Evolutionary conservation across 2,888 invertebrate species (phyloP), one percentile per base, ranked within the genome.

Genomic region (Campoplex nolae): DNA sequence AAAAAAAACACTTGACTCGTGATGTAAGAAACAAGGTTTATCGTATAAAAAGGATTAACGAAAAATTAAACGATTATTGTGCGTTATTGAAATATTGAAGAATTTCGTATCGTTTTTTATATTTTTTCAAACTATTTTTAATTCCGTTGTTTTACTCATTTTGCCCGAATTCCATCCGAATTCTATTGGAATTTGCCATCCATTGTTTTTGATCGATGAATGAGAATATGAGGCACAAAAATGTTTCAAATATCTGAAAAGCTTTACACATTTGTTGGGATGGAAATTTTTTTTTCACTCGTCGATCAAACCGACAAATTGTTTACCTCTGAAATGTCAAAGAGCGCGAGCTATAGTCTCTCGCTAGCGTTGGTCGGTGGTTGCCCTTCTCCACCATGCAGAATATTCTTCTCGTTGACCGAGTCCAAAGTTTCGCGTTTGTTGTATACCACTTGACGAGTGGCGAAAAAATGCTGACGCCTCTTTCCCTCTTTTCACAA

Each of bases 321-420:
- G 67, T 84, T 84, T 75, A 62, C 68, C 58, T n/a, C 51, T 75
- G 13, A 70, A 80, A 80, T 80, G 70, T 84, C 75, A 84, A 84
- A 84, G 58, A 74, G 58, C 58, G 23, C 48, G 23, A 28, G 18
- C n/a, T 48, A 45, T 23, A 38, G 23, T 45, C 48, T 13, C 38
- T 77, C 76, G 35, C 54, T 13, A 35, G 38, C n/a, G 35, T 48
- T 58, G 7, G 76, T n/a, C 48, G 58, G 51, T 65, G 65, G 56
- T 18, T 6, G 42, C 32, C 32, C 68, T 56, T 54, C n/a, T 23
- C 32, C 32, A 38, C 51, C 51, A 3, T 48, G 48, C 51, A 32
- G 28, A 74, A 75, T 67, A 13, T 75, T 76, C 42, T 84, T 80
- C 56, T 62, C 70, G 79, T 65, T 84, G 84, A 79, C 74, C 75